These are phyloP conservation scores for Lophius americanus DNA, from an alignment of 2,797 vertebrate species.

Conservation along the genomic window DNA sequence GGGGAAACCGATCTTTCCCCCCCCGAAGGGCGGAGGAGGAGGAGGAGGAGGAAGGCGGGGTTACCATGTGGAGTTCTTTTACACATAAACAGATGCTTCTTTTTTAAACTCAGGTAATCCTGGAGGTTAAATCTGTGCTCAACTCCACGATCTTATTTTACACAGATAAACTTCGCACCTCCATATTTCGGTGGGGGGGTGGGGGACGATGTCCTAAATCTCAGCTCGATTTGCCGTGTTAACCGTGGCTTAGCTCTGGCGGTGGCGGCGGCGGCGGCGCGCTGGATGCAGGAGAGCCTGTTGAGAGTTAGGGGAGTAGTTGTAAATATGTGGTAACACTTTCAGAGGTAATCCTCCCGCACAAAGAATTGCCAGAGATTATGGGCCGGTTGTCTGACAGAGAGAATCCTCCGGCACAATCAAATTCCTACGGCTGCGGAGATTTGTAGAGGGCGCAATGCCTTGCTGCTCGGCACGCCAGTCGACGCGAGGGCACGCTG, in stretches of 20 bases:
- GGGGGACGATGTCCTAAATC: slow-evolving; percentile 77
- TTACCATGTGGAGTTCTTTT: slow-evolving; percentile 63
- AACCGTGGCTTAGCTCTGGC: slow-evolving; percentile 81
- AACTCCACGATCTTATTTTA: slow-evolving; percentile 63
- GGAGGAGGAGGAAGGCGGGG: slow-evolving; percentile 41
- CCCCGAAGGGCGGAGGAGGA: no score
- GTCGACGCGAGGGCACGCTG: slow-evolving; percentile 67
- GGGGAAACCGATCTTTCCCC: slow-evolving; percentile 60
- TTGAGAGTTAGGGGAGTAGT: slow-evolving; percentile 84
- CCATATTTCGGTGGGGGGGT: slow-evolving; percentile 46
- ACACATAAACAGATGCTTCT: slow-evolving; percentile 75
- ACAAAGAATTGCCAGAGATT: slow-evolving; percentile 85
- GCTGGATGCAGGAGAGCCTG: slow-evolving; percentile 79
- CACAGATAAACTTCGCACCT: slow-evolving; percentile 60
- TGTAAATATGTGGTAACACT: slow-evolving; percentile 86
- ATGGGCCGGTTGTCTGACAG: slow-evolving; percentile 83
- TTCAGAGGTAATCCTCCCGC: slow-evolving; percentile 83
- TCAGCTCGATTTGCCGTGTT: slow-evolving; percentile 82
- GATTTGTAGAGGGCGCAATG: slow-evolving; percentile 76
- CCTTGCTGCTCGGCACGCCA: slow-evolving; percentile 65
- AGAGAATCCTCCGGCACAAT: slow-evolving; percentile 83
- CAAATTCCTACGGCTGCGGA: slow-evolving; percentile 82
- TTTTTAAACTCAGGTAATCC: slow-evolving; percentile 79
- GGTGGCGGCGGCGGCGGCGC: slow-evolving; percentile 24
- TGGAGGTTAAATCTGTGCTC: slow-evolving; percentile 64